A percentile compares a stretch with the other conserved stretches of the same genome.
Conservation (phyloP, 35 echinoderm and acorn worm genomes). For the Holothuria glaberrima region DNA sequence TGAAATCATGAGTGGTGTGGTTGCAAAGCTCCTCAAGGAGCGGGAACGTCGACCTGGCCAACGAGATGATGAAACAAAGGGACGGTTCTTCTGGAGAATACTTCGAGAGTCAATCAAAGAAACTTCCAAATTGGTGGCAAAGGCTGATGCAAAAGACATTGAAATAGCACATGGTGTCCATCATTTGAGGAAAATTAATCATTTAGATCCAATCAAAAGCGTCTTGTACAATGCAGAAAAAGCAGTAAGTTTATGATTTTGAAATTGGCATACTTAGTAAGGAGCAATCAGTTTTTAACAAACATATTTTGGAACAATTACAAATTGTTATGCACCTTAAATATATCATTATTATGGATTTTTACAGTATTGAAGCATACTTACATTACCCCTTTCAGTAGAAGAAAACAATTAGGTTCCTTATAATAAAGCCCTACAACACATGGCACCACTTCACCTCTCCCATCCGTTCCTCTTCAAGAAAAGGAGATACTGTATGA, state of each 20-base stretch:
- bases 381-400: no score
- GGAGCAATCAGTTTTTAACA: no score
- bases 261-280: no score
- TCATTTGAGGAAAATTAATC: constrained; percentile 91
- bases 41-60: constrained; percentile 81
- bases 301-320: no score
- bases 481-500: no score
- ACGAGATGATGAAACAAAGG: constrained; percentile 79
- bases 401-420: no score
- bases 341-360: no score
- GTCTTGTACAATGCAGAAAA: constrained; percentile 85
- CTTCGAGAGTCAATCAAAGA: constrained; percentile 84
- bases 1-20: constrained; percentile 71
- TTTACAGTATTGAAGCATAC: no score
- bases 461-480: no score
- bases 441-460: no score
- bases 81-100: constrained; percentile 88
- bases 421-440: no score
- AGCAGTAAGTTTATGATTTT: constrained; percentile 56
- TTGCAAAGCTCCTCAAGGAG: constrained; percentile 82
- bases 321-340: no score
- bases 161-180: constrained; percentile 90
- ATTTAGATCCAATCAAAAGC: constrained; percentile 62
- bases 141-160: constrained; percentile 71
- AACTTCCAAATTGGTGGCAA: constrained; percentile 78